Conservation (phyloP, 2,888 invertebrate genomes). For the Rapana venosa region DNA sequence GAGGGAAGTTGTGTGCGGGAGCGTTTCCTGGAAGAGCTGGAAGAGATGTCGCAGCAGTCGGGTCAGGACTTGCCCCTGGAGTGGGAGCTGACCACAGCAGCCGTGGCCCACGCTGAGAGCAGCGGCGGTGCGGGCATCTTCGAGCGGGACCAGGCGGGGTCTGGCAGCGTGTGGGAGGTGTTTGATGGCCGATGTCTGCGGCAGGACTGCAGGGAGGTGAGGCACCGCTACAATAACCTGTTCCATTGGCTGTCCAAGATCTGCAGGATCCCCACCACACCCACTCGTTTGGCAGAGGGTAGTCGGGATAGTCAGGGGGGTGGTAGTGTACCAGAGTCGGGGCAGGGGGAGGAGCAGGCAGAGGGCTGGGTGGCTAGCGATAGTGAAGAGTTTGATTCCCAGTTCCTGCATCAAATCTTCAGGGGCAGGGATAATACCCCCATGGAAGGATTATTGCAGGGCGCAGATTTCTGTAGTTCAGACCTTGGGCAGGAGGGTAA, state of each 20-base stretch:
- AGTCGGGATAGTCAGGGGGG: constrained; percentile 21
- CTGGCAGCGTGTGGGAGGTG: constrained; percentile 52
- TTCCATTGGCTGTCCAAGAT: constrained; percentile 47
- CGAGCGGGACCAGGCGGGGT: constrained; percentile 43
- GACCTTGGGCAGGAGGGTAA: neutral
- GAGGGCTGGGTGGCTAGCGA: constrained; percentile 12
- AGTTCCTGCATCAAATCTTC: neutral
- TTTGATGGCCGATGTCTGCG: constrained; percentile 52
- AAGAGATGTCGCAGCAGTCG: constrained; percentile 52
- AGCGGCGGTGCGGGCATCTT: constrained; percentile 36
- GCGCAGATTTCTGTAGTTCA: neutral
- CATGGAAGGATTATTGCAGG: neutral
- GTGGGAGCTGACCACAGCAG: constrained; percentile 54
- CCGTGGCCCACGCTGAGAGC: constrained; percentile 32
- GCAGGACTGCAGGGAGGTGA: constrained; percentile 55
- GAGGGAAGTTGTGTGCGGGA: constrained; percentile 49
- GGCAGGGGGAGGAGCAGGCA: neutral
- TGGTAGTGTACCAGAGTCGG: neutral
- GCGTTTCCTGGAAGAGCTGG: constrained; percentile 54
- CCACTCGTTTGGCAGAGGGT: constrained; percentile 15
- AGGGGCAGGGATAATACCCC: neutral
- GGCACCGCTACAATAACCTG: constrained; percentile 50
- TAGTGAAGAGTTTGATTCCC: neutral
- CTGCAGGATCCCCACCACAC: constrained; percentile 1
- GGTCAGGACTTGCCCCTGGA: constrained; percentile 54